These are phyloP conservation scores for Sarcophilus harrisii DNA, from an alignment of 2,797 vertebrate genomes.

Conservation along the genomic window DNA sequence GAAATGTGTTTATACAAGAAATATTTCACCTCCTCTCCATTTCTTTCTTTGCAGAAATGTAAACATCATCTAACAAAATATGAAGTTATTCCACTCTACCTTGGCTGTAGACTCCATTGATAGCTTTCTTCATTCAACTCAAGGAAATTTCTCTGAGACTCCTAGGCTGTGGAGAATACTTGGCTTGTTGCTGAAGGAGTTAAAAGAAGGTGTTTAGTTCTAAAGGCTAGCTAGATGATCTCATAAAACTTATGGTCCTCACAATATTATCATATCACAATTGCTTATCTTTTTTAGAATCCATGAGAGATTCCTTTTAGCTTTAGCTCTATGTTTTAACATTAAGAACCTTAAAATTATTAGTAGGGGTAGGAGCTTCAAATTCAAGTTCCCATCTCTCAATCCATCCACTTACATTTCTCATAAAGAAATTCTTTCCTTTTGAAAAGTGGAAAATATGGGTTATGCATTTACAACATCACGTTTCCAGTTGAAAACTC, in stretches of 20 bases:
- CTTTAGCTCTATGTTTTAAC: constrained; percentile 4
- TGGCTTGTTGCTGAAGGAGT: background rate
- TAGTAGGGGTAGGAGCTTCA: background rate
- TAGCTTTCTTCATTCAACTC: background rate
- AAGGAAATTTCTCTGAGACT: background rate
- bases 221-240: background rate
- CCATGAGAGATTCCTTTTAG: background rate
- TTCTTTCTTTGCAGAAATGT: background rate
- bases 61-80: background rate
- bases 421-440: constrained; percentile 35
- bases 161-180: background rate
- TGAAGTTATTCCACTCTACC: background rate
- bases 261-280: background rate
- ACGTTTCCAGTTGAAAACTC: constrained; percentile 60
- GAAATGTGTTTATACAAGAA: background rate
- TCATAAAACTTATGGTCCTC: background rate
- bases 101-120: background rate
- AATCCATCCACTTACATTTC: background rate
- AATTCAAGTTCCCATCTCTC: background rate
- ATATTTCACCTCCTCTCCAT: background rate
- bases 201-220: background rate
- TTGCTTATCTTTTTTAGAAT: background rate
- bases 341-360: background rate
- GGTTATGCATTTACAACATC: constrained; percentile 13
- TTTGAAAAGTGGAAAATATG: constrained; percentile 15